Base-by-base conservation (phyloP, 2,113 vertebrate species). In the Myotis lucifugus region DNA sequence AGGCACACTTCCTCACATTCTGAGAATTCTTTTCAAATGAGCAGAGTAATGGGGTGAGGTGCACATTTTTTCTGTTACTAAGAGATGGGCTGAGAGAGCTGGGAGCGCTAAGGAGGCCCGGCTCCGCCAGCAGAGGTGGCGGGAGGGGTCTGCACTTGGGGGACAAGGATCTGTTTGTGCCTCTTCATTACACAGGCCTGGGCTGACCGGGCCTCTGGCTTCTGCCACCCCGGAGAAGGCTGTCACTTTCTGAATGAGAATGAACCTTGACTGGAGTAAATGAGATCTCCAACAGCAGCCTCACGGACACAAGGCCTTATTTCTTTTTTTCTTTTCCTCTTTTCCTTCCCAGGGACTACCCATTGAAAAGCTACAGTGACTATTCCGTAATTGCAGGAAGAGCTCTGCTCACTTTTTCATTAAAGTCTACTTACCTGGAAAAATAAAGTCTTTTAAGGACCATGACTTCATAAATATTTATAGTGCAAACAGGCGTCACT, bases 391-490 rank as follows among this genome's bases (percentile, higher is more conserved):
- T 95, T 78, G 61, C 79, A 69, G 54, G 94, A 94, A 64, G 78
- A 70, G 67, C 88, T 90, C 50, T 73, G 95, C 97, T 97, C 88
- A 94, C 78, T 94, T 95, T 97, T 94, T 96, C 70, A 82, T 94
- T 93, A 97, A 95, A 83, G 95, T 93, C 67, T 91, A 85, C 93
- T 72, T 95, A 90, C 91, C 93, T 95, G 95, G 96, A 95, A 97
- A 13, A 96, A 92, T 32, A 29, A 94, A 93, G 93, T 73, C 96
- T 92, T 96, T 42, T 70, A 90, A 85, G 95, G 83, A 81, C 34
- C 84, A 64, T 93, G 96, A 95, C 96, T 96, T 95, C 83, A 95
- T 97, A 96, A 97, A 97, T 97, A 98, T 96, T 97, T 89, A 85
- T 77, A 81, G 74, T 70, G 93, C 78, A 97, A 95, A 79, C 29